A percentile compares a stretch with the other conserved stretches of the same genome.
These are phyloP conservation scores for Ceratina calcarata DNA, from an alignment of 1,140 invertebrate genomes.

Conservation along the genomic window DNA sequence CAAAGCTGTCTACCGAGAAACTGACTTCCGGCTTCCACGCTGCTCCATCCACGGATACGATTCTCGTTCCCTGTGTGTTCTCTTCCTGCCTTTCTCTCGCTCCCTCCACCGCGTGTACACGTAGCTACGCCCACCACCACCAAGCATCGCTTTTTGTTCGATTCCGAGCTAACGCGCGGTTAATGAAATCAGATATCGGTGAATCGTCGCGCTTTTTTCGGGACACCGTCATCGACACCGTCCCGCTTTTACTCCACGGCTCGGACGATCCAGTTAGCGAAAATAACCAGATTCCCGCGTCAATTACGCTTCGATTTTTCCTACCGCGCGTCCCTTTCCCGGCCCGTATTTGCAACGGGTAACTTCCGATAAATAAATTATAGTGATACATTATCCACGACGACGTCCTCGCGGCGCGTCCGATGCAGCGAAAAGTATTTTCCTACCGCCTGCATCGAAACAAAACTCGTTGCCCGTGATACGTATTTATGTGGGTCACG, in stretches of 20 bases:
- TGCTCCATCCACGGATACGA: conserved; percentile 41
- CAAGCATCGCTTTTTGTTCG: conserved; percentile 15
- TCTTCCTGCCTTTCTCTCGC: neutral
- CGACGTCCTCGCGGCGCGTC: no score
- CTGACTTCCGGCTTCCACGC: conserved; percentile 60
- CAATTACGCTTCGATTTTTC: neutral
- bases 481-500: conserved; percentile 20
- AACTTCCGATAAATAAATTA: no score
- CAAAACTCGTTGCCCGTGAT: neutral
- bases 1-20: conserved; percentile 63
- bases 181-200: conserved; percentile 27
- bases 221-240: neutral
- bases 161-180: neutral
- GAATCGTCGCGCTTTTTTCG: neutral
- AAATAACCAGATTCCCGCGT: conserved; percentile 5
- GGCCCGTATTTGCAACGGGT: neutral
- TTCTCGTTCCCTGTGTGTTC: conserved; percentile 2
- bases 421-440: neutral
- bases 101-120: neutral
- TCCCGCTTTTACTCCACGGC: neutral
- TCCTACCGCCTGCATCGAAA: no score
- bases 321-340: neutral
- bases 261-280: neutral
- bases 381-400: neutral
- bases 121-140: neutral